Conservation (phyloP, 2,888 invertebrate species). For the Cosmia trapezina region DNA sequence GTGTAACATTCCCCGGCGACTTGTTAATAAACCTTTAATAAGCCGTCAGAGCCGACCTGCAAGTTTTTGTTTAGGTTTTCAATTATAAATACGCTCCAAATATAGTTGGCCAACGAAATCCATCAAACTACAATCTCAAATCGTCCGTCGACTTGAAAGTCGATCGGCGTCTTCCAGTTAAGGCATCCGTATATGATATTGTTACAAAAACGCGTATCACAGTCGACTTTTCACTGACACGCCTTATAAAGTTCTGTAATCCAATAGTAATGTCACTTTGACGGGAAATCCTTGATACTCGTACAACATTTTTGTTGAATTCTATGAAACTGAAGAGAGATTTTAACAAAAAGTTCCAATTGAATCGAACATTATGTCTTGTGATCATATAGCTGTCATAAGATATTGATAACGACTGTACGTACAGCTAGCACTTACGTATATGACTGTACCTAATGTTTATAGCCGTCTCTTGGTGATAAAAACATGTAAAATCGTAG, state of each 20-base stretch:
- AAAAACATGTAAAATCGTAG: background rate
- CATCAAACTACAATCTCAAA: slow-evolving; percentile 61
- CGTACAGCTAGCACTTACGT: slow-evolving; percentile 5
- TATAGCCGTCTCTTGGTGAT: background rate
- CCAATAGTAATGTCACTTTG: slow-evolving; percentile 79
- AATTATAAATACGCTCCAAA: slow-evolving; percentile 62
- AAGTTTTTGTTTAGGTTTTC: slow-evolving; percentile 60
- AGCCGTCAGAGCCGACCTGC: slow-evolving; percentile 29
- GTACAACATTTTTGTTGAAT: slow-evolving; percentile 62
- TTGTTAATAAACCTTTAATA: slow-evolving; percentile 61
- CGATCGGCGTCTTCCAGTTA: slow-evolving; percentile 79
- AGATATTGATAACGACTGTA: slow-evolving; percentile 15
- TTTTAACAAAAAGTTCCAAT: slow-evolving; percentile 53
- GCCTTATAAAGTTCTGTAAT: slow-evolving; percentile 81
- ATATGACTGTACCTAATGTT: background rate
- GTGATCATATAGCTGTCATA: slow-evolving; percentile 21
- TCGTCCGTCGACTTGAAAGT: slow-evolving; percentile 77
- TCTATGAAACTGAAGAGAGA: slow-evolving; percentile 59
- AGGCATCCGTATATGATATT: slow-evolving; percentile 83
- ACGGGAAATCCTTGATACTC: slow-evolving; percentile 77
- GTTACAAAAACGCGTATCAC: slow-evolving; percentile 82
- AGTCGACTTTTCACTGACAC: slow-evolving; percentile 82
- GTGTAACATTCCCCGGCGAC: slow-evolving; percentile 55
- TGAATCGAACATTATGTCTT: slow-evolving; percentile 27
- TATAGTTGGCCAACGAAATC: slow-evolving; percentile 61